These are phyloP conservation scores for Hypanus sabinus DNA, from an alignment of 2,113 vertebrate species.

Conservation along the genomic window DNA sequence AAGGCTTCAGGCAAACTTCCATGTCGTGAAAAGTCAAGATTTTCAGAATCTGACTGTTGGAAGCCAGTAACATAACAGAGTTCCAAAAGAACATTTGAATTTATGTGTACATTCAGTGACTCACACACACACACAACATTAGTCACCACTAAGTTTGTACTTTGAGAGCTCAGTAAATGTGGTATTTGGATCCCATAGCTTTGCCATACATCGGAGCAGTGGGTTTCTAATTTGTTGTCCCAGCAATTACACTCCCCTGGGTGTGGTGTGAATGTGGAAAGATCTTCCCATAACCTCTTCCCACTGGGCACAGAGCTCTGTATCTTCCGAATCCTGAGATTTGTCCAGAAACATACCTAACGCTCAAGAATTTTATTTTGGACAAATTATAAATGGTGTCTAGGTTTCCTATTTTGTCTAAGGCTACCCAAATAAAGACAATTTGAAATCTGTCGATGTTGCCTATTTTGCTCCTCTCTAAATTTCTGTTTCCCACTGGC, in stretches of 20 bases:
- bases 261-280: not conserved
- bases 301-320: not conserved
- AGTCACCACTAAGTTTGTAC: not conserved
- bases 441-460: not conserved
- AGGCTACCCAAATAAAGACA: not conserved
- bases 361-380: not conserved
- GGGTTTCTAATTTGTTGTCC: not conserved
- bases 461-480: not conserved
- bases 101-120: not conserved
- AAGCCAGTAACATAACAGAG: not conserved
- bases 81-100: not conserved
- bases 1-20: not conserved
- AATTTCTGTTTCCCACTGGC: not conserved
- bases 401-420: not conserved
- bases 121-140: not conserved
- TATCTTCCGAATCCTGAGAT: not conserved
- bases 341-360: not conserved
- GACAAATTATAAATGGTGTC: not conserved
- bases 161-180: not conserved
- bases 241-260: not conserved
- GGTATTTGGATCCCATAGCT: not conserved
- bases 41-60: not conserved
- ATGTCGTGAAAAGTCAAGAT: conserved; percentile 2
- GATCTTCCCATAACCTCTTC: too few relatives aligned
- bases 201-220: not conserved